These are phyloP conservation scores for Podarcis lilfordi DNA, from an alignment of 2,797 vertebrate species.

Conservation along the genomic window DNA sequence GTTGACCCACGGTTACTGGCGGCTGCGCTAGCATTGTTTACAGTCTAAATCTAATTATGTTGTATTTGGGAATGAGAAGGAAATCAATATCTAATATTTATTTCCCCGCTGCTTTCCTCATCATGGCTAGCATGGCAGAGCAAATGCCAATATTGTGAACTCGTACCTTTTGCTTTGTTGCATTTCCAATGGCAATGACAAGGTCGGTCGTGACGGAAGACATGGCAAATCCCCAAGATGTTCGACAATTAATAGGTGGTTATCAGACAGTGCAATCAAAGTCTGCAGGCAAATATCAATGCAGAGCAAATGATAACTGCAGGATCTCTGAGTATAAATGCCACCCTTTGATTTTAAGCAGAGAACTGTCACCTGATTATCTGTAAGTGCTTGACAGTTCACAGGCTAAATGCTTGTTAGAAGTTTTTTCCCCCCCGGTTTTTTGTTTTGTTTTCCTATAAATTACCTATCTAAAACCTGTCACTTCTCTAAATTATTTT, in stretches of 20 bases:
- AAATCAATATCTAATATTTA: constrained; percentile 89
- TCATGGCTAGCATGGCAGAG: constrained; percentile 70
- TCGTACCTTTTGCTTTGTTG: constrained; percentile 76
- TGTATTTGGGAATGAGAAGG: constrained; percentile 73
- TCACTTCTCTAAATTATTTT: constrained; percentile 40
- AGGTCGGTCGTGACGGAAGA: constrained; percentile 78
- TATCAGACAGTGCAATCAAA: constrained; percentile 46
- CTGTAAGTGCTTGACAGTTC: constrained; percentile 19
- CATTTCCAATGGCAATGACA: constrained; percentile 75
- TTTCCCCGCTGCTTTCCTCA: constrained; percentile 85
- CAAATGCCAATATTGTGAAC: constrained; percentile 84
- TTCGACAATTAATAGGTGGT: constrained; percentile 50
- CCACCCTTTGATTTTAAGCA: constrained; percentile 41
- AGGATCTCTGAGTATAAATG: constrained; percentile 27
- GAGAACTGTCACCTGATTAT: constrained; percentile 17
- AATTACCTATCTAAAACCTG: constrained; percentile 4
- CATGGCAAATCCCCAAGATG: constrained; percentile 61
- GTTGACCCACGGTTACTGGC: constrained; percentile 74
- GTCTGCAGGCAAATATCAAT: constrained; percentile 40
- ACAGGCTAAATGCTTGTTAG: constrained; percentile 12
- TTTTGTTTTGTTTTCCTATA: background rate
- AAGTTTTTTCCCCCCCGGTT: background rate
- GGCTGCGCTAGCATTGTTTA: constrained; percentile 83
- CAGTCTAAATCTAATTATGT: constrained; percentile 91
- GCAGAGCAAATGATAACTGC: constrained; percentile 27